phyloP scores from a whole-genome alignment of 2,888 invertebrate species.

The Dryococelus australis region DNA sequence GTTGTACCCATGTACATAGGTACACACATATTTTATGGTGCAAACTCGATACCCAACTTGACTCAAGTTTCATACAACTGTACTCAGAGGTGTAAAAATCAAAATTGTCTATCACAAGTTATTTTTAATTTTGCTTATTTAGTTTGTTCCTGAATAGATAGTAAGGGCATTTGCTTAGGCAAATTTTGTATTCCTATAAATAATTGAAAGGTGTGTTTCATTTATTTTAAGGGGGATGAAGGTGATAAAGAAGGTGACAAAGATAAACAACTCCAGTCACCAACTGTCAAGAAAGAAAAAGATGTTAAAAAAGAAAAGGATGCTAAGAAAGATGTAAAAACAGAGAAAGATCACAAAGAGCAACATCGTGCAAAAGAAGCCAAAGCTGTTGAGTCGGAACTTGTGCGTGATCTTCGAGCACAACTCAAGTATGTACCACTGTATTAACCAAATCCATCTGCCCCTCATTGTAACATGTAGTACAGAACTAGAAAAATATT shows the following conservation, averaged over 20 bases:
- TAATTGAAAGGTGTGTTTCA: not conserved
- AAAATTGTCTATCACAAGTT: too few species aligned
- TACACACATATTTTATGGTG: too few species aligned
- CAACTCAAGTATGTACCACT: slow-evolving; percentile 83
- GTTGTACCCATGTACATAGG: too few species aligned
- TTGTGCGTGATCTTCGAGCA: slow-evolving; percentile 85
- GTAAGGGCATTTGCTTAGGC: too few species aligned
- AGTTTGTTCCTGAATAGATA: too few species aligned
- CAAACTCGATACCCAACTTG: too few species aligned
- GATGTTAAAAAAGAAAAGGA: slow-evolving; percentile 69
- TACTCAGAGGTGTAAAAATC: too few species aligned
- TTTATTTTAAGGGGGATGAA: slow-evolving; percentile 38
- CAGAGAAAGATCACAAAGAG: slow-evolving; percentile 60
- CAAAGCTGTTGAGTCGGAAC: slow-evolving; percentile 73
- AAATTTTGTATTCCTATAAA: not conserved
- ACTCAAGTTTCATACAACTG: too few species aligned
- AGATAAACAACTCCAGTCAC: slow-evolving; percentile 62
- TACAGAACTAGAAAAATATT: too few species aligned
- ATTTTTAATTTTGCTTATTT: too few species aligned
- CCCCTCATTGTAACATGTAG: too few species aligned
- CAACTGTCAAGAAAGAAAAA: slow-evolving; percentile 47
- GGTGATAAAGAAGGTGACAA: slow-evolving; percentile 56
- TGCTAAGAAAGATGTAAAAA: slow-evolving; percentile 60
- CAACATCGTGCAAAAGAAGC: slow-evolving; percentile 69
- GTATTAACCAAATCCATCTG: not conserved